Base-by-base conservation (phyloP, 2,797 vertebrate genomes). In the Sebastes variabilis region DNA sequence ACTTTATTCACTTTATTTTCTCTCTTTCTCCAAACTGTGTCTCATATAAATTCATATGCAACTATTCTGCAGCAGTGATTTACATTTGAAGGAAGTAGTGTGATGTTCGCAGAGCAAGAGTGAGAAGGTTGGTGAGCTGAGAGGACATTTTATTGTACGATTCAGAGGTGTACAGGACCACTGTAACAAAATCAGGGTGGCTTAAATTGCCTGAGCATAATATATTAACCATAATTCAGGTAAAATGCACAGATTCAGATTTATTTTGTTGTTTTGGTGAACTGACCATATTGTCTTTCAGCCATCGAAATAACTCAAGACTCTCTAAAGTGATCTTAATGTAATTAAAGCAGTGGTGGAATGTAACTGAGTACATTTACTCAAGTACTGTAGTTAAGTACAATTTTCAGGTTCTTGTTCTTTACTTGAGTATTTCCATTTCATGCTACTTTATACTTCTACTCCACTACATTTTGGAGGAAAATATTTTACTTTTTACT, bases 41-140 rank as follows among this genome's bases (percentile, higher is more conserved):
- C 25, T 79, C 65, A 66, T 36, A 24, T 69, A 72, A 66, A 70
- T 66, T 73, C 38, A 66, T 46, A 60, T 68, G 67, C 71, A 81
- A 16, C 56, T 42, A 36, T 81, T 69, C 67, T 69, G 38, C 73
- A 77, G 62, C 70, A 52, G 36, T 20, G 65, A 81, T 84, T 86
- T 71, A 75, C 38, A 34, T 36, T 65, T 24, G 14, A 18, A 66
- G 52, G 32, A 62, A 59, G 34, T 14, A 30, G 16, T n/a, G 32
- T 29, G 60, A 75, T 34, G 16, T 61, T 60, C 6, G 6, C 8
- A 49, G 56, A 49, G 34, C 18, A 32, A 55, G 55, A 55, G n/a
- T 13, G 24, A 34, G 8, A 74, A 24, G 12, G 3, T 4, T 60
- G 25, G 1, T 24, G 18, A 49, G 8, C 18, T 30, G 22, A 2